A percentile compares a stretch with the other conserved stretches of the same genome.
These are phyloP conservation scores for Cataglyphis livida DNA, from an alignment of 2,888 invertebrate species.

Conservation along the genomic window DNA sequence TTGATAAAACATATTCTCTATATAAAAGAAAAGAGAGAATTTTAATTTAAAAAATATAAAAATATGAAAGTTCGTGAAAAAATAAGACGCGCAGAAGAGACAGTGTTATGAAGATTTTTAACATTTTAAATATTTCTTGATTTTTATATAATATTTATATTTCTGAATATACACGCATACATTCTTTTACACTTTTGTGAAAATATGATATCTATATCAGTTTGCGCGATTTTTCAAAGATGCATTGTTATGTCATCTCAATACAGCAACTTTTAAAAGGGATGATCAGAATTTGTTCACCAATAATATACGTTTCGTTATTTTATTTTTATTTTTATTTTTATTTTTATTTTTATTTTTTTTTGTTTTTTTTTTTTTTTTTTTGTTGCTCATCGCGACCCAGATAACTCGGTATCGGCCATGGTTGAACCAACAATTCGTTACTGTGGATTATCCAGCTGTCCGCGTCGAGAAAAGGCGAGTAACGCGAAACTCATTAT, in stretches of 20 bases:
- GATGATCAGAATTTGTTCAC: conserved; percentile 28
- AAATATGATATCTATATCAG: neutral
- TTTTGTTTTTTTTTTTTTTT: conserved; percentile 47
- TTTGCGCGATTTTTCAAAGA: conserved; percentile 17
- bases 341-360: conserved; percentile 33
- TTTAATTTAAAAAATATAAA: neutral
- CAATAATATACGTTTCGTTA: conserved; percentile 47
- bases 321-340: conserved; percentile 30
- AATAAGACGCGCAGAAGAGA: neutral
- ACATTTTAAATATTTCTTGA: neutral
- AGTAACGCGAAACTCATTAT: conserved; percentile 84
- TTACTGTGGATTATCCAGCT: conserved; percentile 72
- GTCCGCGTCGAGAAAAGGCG: conserved; percentile 71
- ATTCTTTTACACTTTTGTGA: neutral
- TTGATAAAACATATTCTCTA: neutral
- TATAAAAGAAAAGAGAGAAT: neutral
- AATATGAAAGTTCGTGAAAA: neutral
- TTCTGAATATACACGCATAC: neutral
- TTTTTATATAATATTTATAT: neutral
- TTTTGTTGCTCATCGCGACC: conserved; percentile 58
- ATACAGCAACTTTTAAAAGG: conserved; percentile 23
- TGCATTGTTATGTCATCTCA: conserved; percentile 1
- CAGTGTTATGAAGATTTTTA: neutral
- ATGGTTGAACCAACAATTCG: conserved; percentile 68
- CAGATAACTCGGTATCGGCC: conserved; percentile 52